A percentile compares a stretch with the other conserved stretches of the same genome.
phyloP scores from a whole-genome alignment of 1,140 invertebrate genomes.

The Anagrus nilaparvatae region DNA sequence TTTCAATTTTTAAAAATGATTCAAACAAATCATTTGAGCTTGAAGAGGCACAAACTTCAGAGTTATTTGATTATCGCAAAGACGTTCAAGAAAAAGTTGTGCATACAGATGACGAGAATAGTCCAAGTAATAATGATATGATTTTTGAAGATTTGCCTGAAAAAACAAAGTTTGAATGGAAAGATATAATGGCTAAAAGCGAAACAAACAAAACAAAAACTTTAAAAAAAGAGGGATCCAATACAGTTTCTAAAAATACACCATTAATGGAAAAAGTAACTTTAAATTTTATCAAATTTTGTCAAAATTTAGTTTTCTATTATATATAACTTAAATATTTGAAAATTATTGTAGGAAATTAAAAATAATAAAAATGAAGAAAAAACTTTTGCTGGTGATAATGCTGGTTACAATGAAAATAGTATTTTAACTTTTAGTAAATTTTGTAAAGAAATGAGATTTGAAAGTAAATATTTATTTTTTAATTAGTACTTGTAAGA shows the following conservation, averaged over 20 bases:
- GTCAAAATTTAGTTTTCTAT: not conserved
- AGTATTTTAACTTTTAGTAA: conserved; percentile 24
- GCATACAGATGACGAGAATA: too few species aligned
- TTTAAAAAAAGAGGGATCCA: not conserved
- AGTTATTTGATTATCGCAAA: too few species aligned
- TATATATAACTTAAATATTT: conserved; percentile 2
- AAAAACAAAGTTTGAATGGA: too few species aligned
- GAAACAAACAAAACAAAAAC: not conserved
- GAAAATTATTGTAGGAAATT: conserved; percentile 17
- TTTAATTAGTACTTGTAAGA: conserved; percentile 16
- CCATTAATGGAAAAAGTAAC: not conserved
- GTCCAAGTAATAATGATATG: too few species aligned
- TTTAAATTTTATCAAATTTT: not conserved
- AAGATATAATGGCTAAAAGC: too few species aligned
- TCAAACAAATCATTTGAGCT: too few species aligned
- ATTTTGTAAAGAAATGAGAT: conserved; percentile 29
- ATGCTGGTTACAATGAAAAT: conserved; percentile 5
- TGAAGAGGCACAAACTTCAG: too few species aligned
- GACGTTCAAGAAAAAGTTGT: too few species aligned
- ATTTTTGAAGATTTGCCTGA: too few species aligned
- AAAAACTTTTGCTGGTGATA: conserved; percentile 13
- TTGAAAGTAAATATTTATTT: conserved; percentile 27
- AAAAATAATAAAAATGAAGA: conserved; percentile 14
- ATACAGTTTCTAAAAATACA: not conserved
- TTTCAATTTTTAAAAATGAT: too few species aligned